Conservation (phyloP, 2,797 vertebrate genomes). For the Sebastolobus alascanus region DNA sequence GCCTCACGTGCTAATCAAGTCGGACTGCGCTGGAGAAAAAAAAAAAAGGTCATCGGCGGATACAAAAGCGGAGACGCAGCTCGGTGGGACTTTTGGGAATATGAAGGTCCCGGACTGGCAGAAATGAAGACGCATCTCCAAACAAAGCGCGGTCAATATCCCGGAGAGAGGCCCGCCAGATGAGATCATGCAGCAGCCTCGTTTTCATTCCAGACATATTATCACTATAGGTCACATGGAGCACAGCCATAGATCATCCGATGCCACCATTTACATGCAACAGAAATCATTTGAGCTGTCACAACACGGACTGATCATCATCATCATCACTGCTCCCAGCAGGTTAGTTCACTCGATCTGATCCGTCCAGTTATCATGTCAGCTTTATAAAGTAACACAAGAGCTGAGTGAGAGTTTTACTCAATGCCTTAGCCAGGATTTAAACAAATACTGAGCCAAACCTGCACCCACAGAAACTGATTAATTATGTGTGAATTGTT, state of each 20-base stretch:
- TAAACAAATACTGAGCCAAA: not conserved
- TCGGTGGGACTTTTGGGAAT: conserved; percentile 73
- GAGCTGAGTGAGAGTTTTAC: not conserved
- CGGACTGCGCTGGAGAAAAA: conserved; percentile 64
- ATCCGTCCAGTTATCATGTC: not conserved
- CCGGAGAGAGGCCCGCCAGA: conserved; percentile 60
- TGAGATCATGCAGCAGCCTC: conserved; percentile 68
- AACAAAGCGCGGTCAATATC: conserved; percentile 82
- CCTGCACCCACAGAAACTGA: not conserved
- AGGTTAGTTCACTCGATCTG: conserved; percentile 5
- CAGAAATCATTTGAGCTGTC: conserved; percentile 33
- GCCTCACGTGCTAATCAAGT: conserved; percentile 82
- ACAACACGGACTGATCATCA: conserved; percentile 6
- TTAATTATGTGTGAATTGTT: not conserved
- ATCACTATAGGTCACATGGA: conserved; percentile 74
- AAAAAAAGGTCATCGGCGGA: conserved; percentile 76
- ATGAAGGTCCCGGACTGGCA: conserved; percentile 51
- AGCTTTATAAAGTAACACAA: not conserved
- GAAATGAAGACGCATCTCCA: conserved; percentile 82
- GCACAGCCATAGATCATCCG: conserved; percentile 65
- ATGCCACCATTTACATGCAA: conserved; percentile 55
- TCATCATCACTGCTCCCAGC: conserved; percentile 3
- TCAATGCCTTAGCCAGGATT: not conserved
- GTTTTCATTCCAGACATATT: conserved; percentile 62
- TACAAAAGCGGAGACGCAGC: conserved; percentile 62